phyloP scores from a whole-genome alignment of 1,140 invertebrate species.

The Apis florea region DNA sequence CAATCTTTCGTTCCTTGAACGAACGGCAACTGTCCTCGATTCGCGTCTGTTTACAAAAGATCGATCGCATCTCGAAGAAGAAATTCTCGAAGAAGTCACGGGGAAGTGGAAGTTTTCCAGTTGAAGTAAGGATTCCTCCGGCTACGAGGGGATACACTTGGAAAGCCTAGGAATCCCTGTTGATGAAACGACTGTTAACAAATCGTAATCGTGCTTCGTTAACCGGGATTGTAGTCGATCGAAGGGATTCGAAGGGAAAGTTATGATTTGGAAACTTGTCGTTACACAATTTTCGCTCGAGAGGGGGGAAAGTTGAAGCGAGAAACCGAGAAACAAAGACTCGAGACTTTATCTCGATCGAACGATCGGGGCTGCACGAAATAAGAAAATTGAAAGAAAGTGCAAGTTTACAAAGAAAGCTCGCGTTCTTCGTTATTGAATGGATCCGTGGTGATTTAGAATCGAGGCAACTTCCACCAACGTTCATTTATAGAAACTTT shows the following conservation, averaged over 20 bases:
- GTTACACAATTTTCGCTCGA: not conserved
- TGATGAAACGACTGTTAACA: not conserved
- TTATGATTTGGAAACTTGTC: not conserved
- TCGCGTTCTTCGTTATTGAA: not conserved
- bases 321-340: not conserved
- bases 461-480: not conserved
- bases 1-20: not conserved
- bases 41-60: constrained; percentile 18
- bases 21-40: too few species aligned
- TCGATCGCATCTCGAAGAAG: not conserved
- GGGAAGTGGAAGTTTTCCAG: constrained; percentile 11
- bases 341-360: too few species aligned
- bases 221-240: not conserved
- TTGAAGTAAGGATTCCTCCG: not conserved
- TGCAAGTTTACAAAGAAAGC: too few species aligned
- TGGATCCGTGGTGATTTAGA: too few species aligned
- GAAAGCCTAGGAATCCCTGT: not conserved
- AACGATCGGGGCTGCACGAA: too few species aligned
- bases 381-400: not conserved
- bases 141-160: not conserved
- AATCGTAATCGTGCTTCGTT: not conserved
- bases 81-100: not conserved
- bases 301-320: not conserved
- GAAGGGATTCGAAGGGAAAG: not conserved
- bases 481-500: constrained; percentile 7